Evolutionary conservation across 2,797 vertebrate species (phyloP).

Genomic region (Rhodeus uyekii): DNA sequence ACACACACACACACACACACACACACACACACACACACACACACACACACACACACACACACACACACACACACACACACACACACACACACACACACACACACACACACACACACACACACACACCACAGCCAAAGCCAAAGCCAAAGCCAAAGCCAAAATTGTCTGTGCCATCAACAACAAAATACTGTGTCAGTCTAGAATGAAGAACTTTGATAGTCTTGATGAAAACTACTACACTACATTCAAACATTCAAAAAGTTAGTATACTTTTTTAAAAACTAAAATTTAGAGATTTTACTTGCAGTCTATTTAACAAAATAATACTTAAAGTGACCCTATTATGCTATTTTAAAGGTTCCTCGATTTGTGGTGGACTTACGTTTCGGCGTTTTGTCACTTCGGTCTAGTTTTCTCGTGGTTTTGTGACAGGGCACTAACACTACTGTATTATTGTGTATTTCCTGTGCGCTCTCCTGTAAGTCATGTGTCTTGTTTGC

Average conservation of each 20-base stretch:
- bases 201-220: not conserved
- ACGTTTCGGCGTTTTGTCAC: too few species aligned
- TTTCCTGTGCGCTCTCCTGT: too few species aligned
- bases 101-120: not conserved
- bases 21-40: not conserved
- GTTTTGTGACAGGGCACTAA: too few species aligned
- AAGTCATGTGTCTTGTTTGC: too few species aligned
- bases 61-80: not conserved
- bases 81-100: not conserved
- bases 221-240: not conserved
- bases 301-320: not conserved
- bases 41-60: not conserved
- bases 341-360: not conserved
- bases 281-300: not conserved
- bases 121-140: too few species aligned
- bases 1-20: not conserved
- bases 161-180: conserved; percentile 3
- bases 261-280: too few species aligned
- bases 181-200: not conserved
- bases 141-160: too few species aligned
- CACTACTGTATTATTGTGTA: too few species aligned
- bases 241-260: too few species aligned
- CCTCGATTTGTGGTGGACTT: too few species aligned
- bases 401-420: too few species aligned
- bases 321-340: not conserved